Percentiles rank a stretch among this genome's conserved stretches.
Evolutionary conservation across 2,888 invertebrate species (phyloP).

Genomic region (Argyresthia albistria): DNA sequence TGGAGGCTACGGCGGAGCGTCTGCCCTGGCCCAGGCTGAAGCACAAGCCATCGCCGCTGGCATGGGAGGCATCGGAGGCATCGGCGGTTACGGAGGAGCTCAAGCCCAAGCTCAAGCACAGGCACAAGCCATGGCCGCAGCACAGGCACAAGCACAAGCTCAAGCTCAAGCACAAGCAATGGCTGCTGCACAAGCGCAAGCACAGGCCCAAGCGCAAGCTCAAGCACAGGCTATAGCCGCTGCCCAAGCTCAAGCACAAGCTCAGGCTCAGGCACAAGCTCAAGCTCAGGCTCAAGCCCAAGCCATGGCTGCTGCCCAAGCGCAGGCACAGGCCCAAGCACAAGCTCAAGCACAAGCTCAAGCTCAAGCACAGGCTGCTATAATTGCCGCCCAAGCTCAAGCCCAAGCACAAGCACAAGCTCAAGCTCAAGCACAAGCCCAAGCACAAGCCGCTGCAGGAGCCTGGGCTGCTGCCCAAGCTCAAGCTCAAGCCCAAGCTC

Average conservation of each 20-base stretch:
- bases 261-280: neutral
- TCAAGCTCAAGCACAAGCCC: neutral
- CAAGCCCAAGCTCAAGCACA: neutral
- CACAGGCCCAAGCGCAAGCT: neutral
- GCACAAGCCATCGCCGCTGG: slow-evolving; percentile 4
- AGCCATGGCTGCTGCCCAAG: neutral
- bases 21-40: neutral
- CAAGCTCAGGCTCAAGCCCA: neutral
- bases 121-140: neutral
- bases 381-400: neutral
- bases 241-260: neutral
- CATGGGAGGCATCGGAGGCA: neutral
- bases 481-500: neutral
- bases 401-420: neutral
- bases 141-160: neutral
- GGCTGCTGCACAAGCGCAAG: neutral
- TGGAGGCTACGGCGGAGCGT: neutral
- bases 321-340: neutral
- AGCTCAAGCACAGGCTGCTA: neutral
- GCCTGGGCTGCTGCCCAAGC: neutral
- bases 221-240: neutral
- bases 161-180: neutral
- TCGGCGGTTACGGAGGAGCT: neutral
- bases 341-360: neutral
- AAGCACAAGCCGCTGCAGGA: neutral